A percentile compares a stretch with the other conserved stretches of the same genome.
Evolutionary conservation across 2,797 vertebrate genomes (phyloP).

Genomic region (Rhincodon typus): DNA sequence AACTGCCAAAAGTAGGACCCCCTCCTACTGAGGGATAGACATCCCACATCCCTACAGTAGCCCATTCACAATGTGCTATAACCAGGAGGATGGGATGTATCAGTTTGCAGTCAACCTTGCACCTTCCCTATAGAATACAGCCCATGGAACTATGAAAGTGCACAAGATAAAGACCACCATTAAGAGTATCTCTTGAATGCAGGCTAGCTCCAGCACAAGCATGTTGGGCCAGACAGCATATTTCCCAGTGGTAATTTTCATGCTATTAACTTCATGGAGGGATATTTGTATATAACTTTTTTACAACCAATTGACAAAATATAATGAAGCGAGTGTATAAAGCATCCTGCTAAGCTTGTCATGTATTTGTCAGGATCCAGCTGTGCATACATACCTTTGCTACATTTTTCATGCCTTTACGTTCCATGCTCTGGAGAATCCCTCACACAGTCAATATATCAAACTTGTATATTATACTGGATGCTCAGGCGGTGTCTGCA

Average conservation of each 20-base stretch:
- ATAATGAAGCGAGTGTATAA: not conserved
- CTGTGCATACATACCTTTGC: not conserved
- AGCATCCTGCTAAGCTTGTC: slow-evolving; percentile 12
- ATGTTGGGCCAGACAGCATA: not conserved
- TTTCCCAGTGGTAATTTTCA: not conserved
- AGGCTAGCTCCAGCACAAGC: too few species aligned
- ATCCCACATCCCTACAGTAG: too few species aligned
- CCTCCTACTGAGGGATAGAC: too few species aligned
- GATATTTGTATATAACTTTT: not conserved
- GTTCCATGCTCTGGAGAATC: not conserved
- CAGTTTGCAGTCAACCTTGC: too few species aligned
- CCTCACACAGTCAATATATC: not conserved
- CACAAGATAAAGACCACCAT: not conserved
- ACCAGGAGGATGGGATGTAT: too few species aligned
- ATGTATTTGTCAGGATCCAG: not conserved
- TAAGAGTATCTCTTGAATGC: not conserved
- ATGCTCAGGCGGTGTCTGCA: not conserved
- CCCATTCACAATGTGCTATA: too few species aligned
- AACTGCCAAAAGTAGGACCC: too few species aligned
- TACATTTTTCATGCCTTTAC: not conserved
- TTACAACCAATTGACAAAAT: not conserved
- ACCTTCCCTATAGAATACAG: too few species aligned
- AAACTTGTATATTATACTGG: not conserved
- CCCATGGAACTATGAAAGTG: not conserved
- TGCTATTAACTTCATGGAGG: not conserved